These are phyloP conservation scores for Ariolimax columbianus DNA, from an alignment of 2,888 invertebrate genomes.

Conservation along the genomic window DNA sequence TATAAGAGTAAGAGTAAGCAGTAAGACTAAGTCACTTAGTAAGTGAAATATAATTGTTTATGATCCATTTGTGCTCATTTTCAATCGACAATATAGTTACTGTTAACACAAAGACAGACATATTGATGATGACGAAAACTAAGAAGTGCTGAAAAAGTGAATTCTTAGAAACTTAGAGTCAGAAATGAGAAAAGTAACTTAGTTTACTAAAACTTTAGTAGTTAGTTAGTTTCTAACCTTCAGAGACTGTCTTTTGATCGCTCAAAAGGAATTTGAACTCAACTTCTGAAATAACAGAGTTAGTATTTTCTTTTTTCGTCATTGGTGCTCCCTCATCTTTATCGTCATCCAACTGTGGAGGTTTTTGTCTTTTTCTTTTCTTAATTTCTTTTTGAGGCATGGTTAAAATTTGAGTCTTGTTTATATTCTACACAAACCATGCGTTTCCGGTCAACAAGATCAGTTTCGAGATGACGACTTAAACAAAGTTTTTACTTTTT, in stretches of 20 bases:
- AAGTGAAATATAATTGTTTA: too few species aligned
- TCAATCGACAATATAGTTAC: too few species aligned
- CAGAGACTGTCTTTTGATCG: conserved; percentile 16
- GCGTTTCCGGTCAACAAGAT: conserved; percentile 23
- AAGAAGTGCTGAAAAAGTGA: too few species aligned
- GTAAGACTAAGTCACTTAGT: too few species aligned
- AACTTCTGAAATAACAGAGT: conserved; percentile 27
- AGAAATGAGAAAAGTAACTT: too few species aligned
- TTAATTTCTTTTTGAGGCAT: background rate
- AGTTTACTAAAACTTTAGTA: too few species aligned
- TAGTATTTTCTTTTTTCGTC: conserved; percentile 1
- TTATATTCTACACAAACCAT: conserved; percentile 12
- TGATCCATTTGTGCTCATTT: too few species aligned
- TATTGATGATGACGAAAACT: too few species aligned
- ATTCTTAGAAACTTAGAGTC: too few species aligned
- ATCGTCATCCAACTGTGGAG: background rate
- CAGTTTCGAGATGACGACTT: background rate
- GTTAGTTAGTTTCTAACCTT: conserved; percentile 25
- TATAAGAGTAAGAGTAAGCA: too few species aligned
- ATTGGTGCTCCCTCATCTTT: background rate
- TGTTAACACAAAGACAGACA: too few species aligned
- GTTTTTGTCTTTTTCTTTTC: background rate
- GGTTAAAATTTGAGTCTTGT: background rate
- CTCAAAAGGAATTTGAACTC: conserved; percentile 49
- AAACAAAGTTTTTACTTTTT: background rate